Evolutionary conservation across 2,113 vertebrate genomes (phyloP).

Genomic region (Cariama cristata): DNA sequence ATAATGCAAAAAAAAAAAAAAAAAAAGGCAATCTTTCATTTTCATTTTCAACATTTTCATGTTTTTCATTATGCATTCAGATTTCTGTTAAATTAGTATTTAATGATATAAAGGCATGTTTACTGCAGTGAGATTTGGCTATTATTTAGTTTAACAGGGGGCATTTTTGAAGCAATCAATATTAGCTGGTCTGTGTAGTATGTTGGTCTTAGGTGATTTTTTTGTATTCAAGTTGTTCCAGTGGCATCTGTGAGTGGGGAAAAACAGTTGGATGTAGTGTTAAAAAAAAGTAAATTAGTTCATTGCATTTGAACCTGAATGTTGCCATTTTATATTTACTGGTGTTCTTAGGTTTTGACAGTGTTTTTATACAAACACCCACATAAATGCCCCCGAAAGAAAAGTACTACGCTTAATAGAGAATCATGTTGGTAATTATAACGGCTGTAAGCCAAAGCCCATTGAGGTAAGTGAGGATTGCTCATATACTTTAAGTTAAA

Average conservation of each 20-base stretch:
- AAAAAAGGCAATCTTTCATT: background rate
- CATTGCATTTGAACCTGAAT: conserved; percentile 50
- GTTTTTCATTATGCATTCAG: background rate
- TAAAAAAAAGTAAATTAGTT: conserved; percentile 67
- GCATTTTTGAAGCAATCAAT: conserved; percentile 25
- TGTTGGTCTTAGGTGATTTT: conserved; percentile 11
- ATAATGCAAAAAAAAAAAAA: background rate
- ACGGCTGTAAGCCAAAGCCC: conserved; percentile 37
- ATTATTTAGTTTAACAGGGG: conserved; percentile 52
- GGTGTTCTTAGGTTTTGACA: conserved; percentile 45
- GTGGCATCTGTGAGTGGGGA: conserved; percentile 43
- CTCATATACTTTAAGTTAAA: background rate
- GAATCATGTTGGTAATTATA: conserved; percentile 31
- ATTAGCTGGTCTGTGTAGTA: conserved; percentile 10
- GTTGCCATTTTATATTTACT: conserved; percentile 47
- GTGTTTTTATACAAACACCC: conserved; percentile 62
- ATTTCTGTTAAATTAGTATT: conserved; percentile 19
- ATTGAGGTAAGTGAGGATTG: conserved; percentile 17
- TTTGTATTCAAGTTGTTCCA: conserved; percentile 15
- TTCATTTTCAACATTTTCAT: background rate
- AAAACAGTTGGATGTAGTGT: conserved; percentile 39
- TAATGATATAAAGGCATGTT: conserved; percentile 38
- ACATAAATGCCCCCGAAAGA: conserved; percentile 42
- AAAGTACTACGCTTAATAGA: conserved; percentile 23
- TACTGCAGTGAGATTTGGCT: background rate